phyloP scores from a whole-genome alignment of 35 echinoderm and acorn worm genomes.

The Acanthaster planci region DNA sequence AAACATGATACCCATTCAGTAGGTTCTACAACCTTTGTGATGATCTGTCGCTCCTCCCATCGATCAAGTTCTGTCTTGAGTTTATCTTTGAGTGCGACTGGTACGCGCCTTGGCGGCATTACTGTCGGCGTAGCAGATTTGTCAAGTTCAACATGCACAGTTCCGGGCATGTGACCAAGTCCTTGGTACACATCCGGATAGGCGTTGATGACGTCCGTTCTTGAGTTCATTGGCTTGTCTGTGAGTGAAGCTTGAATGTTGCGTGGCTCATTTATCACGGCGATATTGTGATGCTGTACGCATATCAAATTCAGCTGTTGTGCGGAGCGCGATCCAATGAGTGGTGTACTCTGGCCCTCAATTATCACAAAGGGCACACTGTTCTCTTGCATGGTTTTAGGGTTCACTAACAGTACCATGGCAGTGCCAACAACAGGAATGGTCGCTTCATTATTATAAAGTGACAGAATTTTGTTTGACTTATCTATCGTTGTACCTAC shows the following conservation, averaged over 20 bases:
- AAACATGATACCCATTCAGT: constrained; percentile 66
- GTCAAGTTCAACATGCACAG: constrained; percentile 48
- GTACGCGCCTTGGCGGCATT: constrained; percentile 30
- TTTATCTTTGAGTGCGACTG: constrained; percentile 34
- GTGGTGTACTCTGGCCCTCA: too few relatives aligned
- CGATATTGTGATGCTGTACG: constrained; percentile 55
- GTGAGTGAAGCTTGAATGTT: constrained; percentile 11
- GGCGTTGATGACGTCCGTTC: background rate
- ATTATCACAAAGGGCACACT: too few relatives aligned
- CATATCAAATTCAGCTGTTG: constrained; percentile 47
- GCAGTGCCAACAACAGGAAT: constrained; percentile 50
- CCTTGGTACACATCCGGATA: constrained; percentile 58
- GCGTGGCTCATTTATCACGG: background rate
- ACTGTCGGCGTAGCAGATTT: constrained; percentile 24
- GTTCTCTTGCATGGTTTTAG: too few relatives aligned
- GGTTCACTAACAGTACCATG: constrained; percentile 39
- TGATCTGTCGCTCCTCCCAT: constrained; percentile 34
- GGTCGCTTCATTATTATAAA: constrained; percentile 35
- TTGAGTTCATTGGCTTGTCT: constrained; percentile 18
- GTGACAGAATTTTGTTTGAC: constrained; percentile 8
- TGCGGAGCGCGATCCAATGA: constrained; percentile 34
- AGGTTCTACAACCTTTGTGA: constrained; percentile 36
- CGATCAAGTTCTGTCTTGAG: constrained; percentile 45
- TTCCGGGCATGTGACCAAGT: constrained; percentile 25
- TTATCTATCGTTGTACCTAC: constrained; percentile 2